Evolutionary conservation across 2,797 vertebrate species (phyloP).

Genomic region (Acanthornis magna): DNA sequence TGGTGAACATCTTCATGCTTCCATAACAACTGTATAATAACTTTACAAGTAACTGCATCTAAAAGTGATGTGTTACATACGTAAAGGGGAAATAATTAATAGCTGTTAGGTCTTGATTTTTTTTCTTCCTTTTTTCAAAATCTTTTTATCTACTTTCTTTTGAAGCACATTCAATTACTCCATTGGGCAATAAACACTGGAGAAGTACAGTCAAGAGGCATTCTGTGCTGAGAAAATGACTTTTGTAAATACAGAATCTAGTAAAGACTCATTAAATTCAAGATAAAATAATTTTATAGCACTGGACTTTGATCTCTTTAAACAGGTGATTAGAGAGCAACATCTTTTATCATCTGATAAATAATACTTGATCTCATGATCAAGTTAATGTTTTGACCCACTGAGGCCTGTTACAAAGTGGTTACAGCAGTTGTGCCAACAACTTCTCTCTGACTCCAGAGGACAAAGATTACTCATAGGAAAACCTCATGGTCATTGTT

Average conservation of each 20-base stretch:
- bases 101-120: not conserved
- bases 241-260: not conserved
- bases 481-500: not conserved
- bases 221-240: not conserved
- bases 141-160: not conserved
- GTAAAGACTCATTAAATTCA: not conserved
- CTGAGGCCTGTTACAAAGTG: not conserved
- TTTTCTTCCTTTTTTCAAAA: not conserved
- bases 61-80: not conserved
- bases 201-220: not conserved
- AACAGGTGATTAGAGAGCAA: not conserved
- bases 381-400: not conserved
- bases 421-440: not conserved
- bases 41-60: not conserved
- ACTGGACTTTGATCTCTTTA: not conserved
- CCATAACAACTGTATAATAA: not conserved
- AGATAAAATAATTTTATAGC: not conserved
- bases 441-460: not conserved
- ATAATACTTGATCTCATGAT: not conserved
- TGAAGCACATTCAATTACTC: not conserved
- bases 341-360: not conserved
- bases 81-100: slow-evolving; percentile 18
- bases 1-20: not conserved
- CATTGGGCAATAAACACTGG: not conserved
- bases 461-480: not conserved